Base-by-base conservation (phyloP, 2,113 vertebrate species). In the Nesogale talazaci region DNA sequence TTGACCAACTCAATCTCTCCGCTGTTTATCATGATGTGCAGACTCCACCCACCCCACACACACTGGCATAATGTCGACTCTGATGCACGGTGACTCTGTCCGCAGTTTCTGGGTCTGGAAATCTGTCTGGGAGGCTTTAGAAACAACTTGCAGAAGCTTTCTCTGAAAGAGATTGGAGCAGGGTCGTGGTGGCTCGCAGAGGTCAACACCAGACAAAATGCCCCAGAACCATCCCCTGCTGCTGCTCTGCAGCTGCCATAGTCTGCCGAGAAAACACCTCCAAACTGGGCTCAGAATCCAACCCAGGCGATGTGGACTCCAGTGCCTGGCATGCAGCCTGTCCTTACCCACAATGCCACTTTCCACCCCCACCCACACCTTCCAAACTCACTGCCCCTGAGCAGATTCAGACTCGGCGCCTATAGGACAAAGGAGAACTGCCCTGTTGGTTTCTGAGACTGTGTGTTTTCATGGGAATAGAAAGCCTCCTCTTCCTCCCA, bases 91-190 rank as follows among this genome's bases (percentile, higher is more conserved):
- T 52, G 46, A 12, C 10, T 12, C 46, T 52, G 46, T 11, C 2
- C 14, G n/a, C 46, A 5, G 9, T 52, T 5, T 52, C 46, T 52
- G 46, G 14, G 46, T 9, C 46, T 69, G 1, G n/a, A n/a, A n/a
- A n/a, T 19, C 23, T 11, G 34, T 36, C 22, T 19, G 3, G 3
- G 46, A 0, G 8, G 40, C 65, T 67, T 4, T 7, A 23, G 59
- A 27, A 22, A 46, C 4, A 29, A 57, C 20, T 11, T 3, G 8
- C 0, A 36, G 2, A 22, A 25, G 0, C 0, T 22, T 40, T 16
- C 4, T 88, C 29, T 1, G 2, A 19, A 4, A 11, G 34, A 57
- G 70, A 25, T 2, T 57, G 56, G 65, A n/a, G 23, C 59, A 16
- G 72, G 10, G 16, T 15, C 69, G 25, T 1, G 10, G 36, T 20